Conservation (phyloP, 2,113 vertebrate genomes). For the Oreochromis niloticus region DNA sequence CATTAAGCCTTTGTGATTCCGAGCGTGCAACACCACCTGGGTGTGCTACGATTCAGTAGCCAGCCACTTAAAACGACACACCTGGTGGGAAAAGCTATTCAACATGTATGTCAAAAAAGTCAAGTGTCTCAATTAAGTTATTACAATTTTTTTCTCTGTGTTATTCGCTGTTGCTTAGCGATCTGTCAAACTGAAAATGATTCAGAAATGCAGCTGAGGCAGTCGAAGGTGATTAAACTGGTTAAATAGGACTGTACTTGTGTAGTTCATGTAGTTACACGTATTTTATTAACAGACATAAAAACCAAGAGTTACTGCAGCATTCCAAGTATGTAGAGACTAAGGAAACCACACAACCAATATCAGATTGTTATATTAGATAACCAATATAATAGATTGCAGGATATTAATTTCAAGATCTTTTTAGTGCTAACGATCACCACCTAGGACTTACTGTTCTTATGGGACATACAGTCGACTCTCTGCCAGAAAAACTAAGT, state of each 20-base stretch:
- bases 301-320: not conserved
- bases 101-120: slow-evolving; percentile 11
- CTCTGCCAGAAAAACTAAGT: not conserved
- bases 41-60: slow-evolving; percentile 2
- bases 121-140: slow-evolving; percentile 39
- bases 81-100: slow-evolving; percentile 36
- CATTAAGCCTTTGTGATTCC: slow-evolving; percentile 27
- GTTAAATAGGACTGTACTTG: not conserved
- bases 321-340: not conserved
- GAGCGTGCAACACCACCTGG: slow-evolving; percentile 7
- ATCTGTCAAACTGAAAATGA: slow-evolving; percentile 24
- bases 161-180: slow-evolving; percentile 39
- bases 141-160: slow-evolving; percentile 18
- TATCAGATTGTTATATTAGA: not conserved
- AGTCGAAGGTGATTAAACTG: not conserved
- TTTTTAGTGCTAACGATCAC: not conserved
- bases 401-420: not conserved
- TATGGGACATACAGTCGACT: not conserved
- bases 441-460: not conserved
- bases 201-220: not conserved
- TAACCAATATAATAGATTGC: not conserved
- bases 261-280: not conserved
- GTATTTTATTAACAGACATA: not conserved
- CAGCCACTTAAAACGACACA: slow-evolving; percentile 36
- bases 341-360: not conserved